phyloP scores from a whole-genome alignment of 2,797 vertebrate species.

The Clarias laeviceps region DNA sequence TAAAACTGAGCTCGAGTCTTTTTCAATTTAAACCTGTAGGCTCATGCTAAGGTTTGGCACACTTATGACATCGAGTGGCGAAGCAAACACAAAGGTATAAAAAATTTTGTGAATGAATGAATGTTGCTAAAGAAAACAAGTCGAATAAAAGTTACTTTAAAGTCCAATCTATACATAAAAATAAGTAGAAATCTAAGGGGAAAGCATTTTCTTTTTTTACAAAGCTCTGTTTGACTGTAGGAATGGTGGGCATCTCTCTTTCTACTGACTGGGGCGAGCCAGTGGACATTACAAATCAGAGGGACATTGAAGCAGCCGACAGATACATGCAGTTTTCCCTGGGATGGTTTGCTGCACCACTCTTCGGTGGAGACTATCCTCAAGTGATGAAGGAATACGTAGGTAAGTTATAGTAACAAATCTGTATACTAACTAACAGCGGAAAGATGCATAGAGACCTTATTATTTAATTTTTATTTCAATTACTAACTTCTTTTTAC shows the following conservation, averaged over 20 bases:
- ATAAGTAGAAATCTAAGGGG: background rate
- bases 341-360: conserved; percentile 90
- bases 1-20: conserved; percentile 27
- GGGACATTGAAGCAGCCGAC: conserved; percentile 84
- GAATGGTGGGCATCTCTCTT: conserved; percentile 87
- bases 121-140: background rate
- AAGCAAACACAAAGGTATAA: conserved; percentile 82
- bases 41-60: conserved; percentile 87
- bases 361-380: conserved; percentile 90
- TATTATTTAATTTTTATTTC: background rate
- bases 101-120: background rate
- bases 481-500: background rate
- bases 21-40: conserved; percentile 69
- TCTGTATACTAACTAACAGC: background rate
- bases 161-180: background rate
- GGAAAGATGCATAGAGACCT: background rate
- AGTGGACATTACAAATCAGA: conserved; percentile 79
- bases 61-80: conserved; percentile 84
- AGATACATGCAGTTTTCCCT: conserved; percentile 88
- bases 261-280: conserved; percentile 88
- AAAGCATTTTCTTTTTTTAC: background rate
- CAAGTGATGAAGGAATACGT: conserved; percentile 89
- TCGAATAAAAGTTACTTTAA: background rate
- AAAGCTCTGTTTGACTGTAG: conserved; percentile 64
- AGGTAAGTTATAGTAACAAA: conserved; percentile 70